Evolutionary conservation across 1,140 invertebrate species (phyloP).

Genomic region (Nephila pilipes): DNA sequence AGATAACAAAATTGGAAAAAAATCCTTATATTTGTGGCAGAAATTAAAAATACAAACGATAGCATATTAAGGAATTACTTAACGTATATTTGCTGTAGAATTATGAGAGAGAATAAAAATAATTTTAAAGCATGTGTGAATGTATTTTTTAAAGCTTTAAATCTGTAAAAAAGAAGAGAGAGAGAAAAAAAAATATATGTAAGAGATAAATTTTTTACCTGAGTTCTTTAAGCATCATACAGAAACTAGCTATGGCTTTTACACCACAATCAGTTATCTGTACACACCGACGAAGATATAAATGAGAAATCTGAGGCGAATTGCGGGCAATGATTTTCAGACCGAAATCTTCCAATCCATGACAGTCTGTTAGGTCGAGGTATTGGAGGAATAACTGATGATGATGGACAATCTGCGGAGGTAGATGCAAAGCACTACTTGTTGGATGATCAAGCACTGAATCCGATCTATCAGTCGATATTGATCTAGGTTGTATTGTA

Average conservation of each 20-base stretch:
- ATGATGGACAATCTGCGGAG: conserved; percentile 48
- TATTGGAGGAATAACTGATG: conserved; percentile 59
- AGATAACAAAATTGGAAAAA: too few species aligned
- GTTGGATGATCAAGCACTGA: conserved; percentile 35
- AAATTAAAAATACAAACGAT: too few species aligned
- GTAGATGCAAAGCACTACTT: conserved; percentile 31
- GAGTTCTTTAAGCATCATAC: conserved; percentile 89
- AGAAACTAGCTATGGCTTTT: conserved; percentile 92
- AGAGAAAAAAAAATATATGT: too few species aligned
- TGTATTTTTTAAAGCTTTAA: too few species aligned
- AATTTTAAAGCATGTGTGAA: too few species aligned
- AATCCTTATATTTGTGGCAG: too few species aligned
- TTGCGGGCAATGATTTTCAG: conserved; percentile 90
- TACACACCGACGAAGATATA: conserved; percentile 93
- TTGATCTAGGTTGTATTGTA: conserved; percentile 50
- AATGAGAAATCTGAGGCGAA: conserved; percentile 91
- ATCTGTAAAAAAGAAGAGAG: too few species aligned
- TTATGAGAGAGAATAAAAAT: too few species aligned
- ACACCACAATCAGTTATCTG: conserved; percentile 91
- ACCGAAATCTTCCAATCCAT: conserved; percentile 89
- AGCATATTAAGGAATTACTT: too few species aligned
- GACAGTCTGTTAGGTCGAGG: conserved; percentile 93
- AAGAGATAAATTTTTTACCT: conserved; percentile 54
- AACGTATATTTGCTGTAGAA: too few species aligned
- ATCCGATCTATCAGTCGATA: conserved; percentile 43